A percentile compares a stretch with the other conserved stretches of the same genome.
Evolutionary conservation across 2,888 invertebrate species (phyloP).

Genomic region (Philopedon plagiatum): DNA sequence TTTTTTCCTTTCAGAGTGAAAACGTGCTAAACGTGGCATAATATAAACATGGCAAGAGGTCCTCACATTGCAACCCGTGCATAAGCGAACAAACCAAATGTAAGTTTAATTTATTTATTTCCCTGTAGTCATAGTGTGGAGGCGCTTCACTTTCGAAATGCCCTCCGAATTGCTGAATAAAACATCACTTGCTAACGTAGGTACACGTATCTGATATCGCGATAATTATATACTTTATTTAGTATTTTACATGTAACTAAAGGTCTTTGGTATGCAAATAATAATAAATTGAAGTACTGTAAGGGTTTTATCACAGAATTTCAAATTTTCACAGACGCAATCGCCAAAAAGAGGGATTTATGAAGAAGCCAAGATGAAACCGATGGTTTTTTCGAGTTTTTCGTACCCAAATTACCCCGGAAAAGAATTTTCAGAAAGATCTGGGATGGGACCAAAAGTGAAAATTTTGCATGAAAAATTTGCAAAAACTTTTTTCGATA

Average conservation of each 20-base stretch:
- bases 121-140: slow-evolving; percentile 9
- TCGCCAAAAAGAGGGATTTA: no score
- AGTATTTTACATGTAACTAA: not conserved
- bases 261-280: not conserved
- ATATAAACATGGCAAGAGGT: slow-evolving; percentile 11
- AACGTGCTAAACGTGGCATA: not conserved
- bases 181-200: slow-evolving; percentile 6
- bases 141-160: slow-evolving; percentile 10
- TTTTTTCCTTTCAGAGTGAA: no score
- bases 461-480: no score
- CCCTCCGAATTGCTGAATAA: not conserved
- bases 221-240: not conserved
- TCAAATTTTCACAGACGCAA: no score
- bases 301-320: no score
- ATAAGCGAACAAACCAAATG: slow-evolving; percentile 32
- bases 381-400: no score
- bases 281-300: not conserved
- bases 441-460: no score
- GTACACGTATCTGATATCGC: not conserved
- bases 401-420: no score
- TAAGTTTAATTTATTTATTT: slow-evolving; percentile 37
- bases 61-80: slow-evolving; percentile 22
- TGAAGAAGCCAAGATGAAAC: no score
- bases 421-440: no score
- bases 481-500: no score